These are phyloP conservation scores for Melitaea athalia DNA, from an alignment of 2,888 invertebrate species.

Conservation along the genomic window DNA sequence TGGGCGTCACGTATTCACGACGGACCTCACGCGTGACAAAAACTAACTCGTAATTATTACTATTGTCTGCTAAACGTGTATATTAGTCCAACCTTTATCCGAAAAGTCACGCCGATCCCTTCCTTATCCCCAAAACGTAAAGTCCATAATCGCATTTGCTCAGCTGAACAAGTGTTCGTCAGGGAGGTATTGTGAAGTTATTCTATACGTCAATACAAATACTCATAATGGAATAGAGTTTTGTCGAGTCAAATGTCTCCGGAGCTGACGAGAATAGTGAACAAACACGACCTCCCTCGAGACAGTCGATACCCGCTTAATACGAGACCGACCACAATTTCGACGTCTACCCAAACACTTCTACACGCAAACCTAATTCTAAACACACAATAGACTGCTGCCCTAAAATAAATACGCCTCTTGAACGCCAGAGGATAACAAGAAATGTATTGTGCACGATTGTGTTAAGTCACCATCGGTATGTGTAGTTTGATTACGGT, in stretches of 20 bases:
- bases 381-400: conserved; percentile 29
- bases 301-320: conserved; percentile 49
- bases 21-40: conserved; percentile 29
- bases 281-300: conserved; percentile 55
- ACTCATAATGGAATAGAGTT: conserved; percentile 43
- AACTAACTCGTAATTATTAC: conserved; percentile 34
- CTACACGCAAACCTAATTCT: neutral
- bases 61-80: conserved; percentile 35
- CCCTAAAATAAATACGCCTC: neutral
- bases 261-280: conserved; percentile 41
- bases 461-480: neutral
- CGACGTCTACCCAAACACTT: conserved; percentile 31
- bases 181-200: conserved; percentile 42
- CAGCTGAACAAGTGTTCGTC: conserved; percentile 27
- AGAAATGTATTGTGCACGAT: conserved; percentile 27
- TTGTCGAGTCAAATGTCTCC: conserved; percentile 43
- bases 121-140: neutral
- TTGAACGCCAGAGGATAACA: neutral
- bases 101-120: neutral
- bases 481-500: conserved; percentile 32
- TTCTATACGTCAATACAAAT: conserved; percentile 41
- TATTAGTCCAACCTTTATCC: conserved; percentile 16
- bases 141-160: conserved; percentile 13
- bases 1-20: conserved; percentile 2
- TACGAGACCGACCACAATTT: conserved; percentile 45